These are phyloP conservation scores for Trachythela sp. DNA, from an alignment of 64 coral and sea anemone genomes.

Conservation along the genomic window DNA sequence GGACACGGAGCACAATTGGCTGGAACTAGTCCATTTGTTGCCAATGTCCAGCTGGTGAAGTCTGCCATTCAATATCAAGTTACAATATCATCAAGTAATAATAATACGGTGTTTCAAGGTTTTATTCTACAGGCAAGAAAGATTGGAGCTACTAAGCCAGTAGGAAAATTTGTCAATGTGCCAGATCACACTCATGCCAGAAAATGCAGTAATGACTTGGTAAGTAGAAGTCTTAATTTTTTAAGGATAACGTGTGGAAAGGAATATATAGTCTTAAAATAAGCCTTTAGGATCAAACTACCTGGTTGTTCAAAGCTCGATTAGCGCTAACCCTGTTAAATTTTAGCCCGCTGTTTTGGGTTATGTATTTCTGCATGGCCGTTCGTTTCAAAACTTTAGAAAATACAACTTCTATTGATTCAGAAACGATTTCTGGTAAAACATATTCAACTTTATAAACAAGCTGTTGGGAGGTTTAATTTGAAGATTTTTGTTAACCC, in stretches of 20 bases:
- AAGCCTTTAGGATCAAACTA: too few relatives aligned
- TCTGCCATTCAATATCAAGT: not conserved
- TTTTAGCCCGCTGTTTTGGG: too few relatives aligned
- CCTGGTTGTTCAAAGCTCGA: too few relatives aligned
- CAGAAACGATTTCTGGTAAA: too few relatives aligned
- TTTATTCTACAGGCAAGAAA: not conserved
- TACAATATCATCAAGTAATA: not conserved
- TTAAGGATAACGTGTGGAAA: not conserved
- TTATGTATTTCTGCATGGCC: too few relatives aligned
- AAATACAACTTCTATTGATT: too few relatives aligned
- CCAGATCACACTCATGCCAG: not conserved
- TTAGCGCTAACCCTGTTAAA: too few relatives aligned
- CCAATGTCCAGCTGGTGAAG: not conserved
- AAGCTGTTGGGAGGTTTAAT: too few relatives aligned
- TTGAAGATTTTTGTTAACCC: too few relatives aligned
- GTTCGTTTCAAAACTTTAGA: too few relatives aligned
- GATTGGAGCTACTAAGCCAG: not conserved
- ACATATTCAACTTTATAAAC: too few relatives aligned
- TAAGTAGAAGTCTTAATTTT: not conserved
- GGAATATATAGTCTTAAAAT: too few relatives aligned
- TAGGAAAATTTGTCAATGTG: not conserved
- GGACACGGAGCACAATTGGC: not conserved
- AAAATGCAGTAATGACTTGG: not conserved
- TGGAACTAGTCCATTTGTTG: not conserved
- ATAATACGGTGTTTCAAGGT: not conserved